Evolutionary conservation across 2,113 vertebrate genomes (phyloP), one percentile per base, ranked within the genome.

Genomic region (Chascanopsetta lugubris): DNA sequence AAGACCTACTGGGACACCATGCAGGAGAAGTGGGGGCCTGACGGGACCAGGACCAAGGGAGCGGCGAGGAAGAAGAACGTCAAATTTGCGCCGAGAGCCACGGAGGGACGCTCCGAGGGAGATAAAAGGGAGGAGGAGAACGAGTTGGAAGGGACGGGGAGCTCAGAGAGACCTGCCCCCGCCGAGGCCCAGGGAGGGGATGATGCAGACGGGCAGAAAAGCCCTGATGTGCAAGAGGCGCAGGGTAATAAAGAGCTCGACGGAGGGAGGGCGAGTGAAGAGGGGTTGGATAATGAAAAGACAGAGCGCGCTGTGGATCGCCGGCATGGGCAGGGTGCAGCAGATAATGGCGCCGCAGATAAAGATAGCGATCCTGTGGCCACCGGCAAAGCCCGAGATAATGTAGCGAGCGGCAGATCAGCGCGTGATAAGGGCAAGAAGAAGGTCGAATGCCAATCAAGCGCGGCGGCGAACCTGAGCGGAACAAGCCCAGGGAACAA

Each of bases 1-100:
- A 95, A 93, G 64, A 93, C 89, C 48, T 95, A 94, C 86, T 85
- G 86, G 85, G 89, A 91, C 3, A 72, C 51, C 20, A 82, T 62
- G 0, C 68, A 75, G 69, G 91, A 91, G 43, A 92, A 82, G 56
- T 90, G 86, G 91, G 82, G 75, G 10, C 67, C 74, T 5, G 66
- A 4, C 10, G 85, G 86, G 25, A 74, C 75, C 80, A 72, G 84
- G 48, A 11, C 29, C 5, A 75, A 74, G 56, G 21, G 27, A 22
- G 59, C 32, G 46, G 61, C 34, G 20, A 70, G 21, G 46, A 62
- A 55, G 27, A 81, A 79, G 49, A 72, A 49, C 1, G 54, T 57
- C 8, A 83, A 71, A 53, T 63, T 38, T 49, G 40, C 72, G 48
- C 59, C 60, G 24, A 82, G 64, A 74, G 40, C 27, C 8, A 58